Conservation (phyloP, 2,888 invertebrate genomes). For the Eulithis testata region DNA sequence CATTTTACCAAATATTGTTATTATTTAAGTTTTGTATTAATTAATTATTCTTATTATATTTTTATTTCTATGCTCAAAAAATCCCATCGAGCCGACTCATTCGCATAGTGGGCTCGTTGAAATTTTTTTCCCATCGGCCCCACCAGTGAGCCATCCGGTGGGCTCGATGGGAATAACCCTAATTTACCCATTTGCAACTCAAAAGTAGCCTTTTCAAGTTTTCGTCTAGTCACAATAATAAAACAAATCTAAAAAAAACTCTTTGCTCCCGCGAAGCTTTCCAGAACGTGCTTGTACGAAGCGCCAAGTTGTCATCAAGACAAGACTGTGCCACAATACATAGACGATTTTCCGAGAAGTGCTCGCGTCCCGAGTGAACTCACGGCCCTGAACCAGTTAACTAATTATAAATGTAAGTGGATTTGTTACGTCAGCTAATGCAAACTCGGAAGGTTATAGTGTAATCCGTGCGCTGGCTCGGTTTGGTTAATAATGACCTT, state of each 20-base stretch:
- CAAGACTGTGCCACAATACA: conserved; percentile 43
- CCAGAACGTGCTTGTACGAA: conserved; percentile 21
- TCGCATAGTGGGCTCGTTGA: no score
- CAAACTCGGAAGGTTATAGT: conserved; percentile 46
- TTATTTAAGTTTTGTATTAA: no score
- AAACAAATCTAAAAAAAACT: conserved; percentile 8
- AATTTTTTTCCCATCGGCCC: no score
- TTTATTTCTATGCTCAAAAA: no score
- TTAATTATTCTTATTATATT: no score
- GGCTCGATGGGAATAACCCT: no score
- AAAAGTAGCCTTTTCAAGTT: background rate
- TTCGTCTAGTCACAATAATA: background rate
- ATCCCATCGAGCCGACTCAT: no score
- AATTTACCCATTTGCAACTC: background rate
- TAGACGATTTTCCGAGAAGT: conserved; percentile 60
- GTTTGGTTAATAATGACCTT: conserved; percentile 20
- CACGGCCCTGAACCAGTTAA: conserved; percentile 77
- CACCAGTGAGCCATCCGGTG: no score
- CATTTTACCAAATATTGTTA: no score
- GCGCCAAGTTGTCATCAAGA: conserved; percentile 39
- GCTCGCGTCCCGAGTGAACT: conserved; percentile 54
- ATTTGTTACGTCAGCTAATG: conserved; percentile 54
- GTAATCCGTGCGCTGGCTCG: conserved; percentile 31
- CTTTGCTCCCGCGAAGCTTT: conserved; percentile 14
- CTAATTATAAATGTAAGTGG: conserved; percentile 57